phyloP scores from a whole-genome alignment of 2,797 vertebrate species.

The Sandelia bainsii region DNA sequence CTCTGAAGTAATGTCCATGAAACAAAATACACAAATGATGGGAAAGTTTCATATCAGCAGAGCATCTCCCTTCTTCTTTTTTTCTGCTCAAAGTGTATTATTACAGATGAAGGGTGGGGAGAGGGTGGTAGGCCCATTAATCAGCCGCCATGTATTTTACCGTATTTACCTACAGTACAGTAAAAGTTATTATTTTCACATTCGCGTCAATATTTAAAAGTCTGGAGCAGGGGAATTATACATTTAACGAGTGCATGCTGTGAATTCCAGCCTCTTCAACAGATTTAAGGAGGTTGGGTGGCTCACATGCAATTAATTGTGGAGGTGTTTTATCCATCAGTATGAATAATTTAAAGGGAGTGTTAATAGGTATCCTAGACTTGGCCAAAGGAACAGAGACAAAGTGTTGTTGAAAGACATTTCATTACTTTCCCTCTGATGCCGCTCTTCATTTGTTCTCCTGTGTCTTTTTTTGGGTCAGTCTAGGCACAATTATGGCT shows the following conservation, averaged over 20 bases:
- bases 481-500: constrained; percentile 39
- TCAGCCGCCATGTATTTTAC: constrained; percentile 45
- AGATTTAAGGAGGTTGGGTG: constrained; percentile 75
- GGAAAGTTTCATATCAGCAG: constrained; percentile 74
- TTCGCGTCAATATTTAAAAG: constrained; percentile 57
- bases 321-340: constrained; percentile 89
- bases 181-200: constrained; percentile 63
- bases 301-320: constrained; percentile 86
- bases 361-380: constrained; percentile 86
- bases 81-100: constrained; percentile 57
- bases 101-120: constrained; percentile 17
- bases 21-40: constrained; percentile 81
- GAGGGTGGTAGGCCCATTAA: constrained; percentile 46
- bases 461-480: constrained; percentile 69
- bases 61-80: constrained; percentile 48
- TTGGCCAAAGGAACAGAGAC: constrained; percentile 81
- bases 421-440: constrained; percentile 83
- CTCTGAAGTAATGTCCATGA: constrained; percentile 83
- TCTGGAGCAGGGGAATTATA: constrained; percentile 61
- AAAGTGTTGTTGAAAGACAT: constrained; percentile 83
- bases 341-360: constrained; percentile 88
- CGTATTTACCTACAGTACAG: constrained; percentile 56
- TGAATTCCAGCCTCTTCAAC: constrained; percentile 72
- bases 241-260: constrained; percentile 62
- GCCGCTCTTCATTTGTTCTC: constrained; percentile 75